Base-by-base conservation (phyloP, 2,888 invertebrate genomes). In the Bibio marci region DNA sequence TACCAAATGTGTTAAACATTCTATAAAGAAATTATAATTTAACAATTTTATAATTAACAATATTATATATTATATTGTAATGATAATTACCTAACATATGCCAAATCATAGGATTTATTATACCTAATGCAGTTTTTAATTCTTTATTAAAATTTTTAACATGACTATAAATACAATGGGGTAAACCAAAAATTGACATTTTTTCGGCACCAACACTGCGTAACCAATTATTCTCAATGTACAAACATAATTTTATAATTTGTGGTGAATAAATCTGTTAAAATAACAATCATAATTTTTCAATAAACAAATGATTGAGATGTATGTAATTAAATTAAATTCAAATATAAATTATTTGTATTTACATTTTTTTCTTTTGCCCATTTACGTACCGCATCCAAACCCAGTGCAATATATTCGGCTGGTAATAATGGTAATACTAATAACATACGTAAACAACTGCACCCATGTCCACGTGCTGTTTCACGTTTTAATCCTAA, bases 151-250 rank as follows among this genome's bases (percentile, higher is more conserved):
- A 52, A 4, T 45, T 45, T 35, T 49, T 49, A 7, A 49, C 41
- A 39, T 51, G 49, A 42, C 49, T 51, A n/a, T 48, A 47, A 7
- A 49, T 47, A 2, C 48, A 45, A 19, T 50, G 44, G 14, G 48
- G 45, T 8, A 50, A 46, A 11, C 52, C 52, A 31, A 52, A 52
- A n/a, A 52, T 50, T 4, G 52, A 52, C 47, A 52, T 52, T 41
- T 50, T 50, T n/a, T 50, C 50, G 4, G 49, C 47, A 15, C 50
- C 51, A n/a, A 50, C 44, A 2, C 43, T 44, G 12, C 49, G 45
- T 2, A 51, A 26, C 51, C 51, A 51, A 22, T 36, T 43, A 11
- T 48, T 38, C 35, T 51, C 51, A n/a, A 50, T 44, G 37, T 50
- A 49, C n/a, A 48, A 42, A 27, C 49, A 49, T 18, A 51, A 41